phyloP scores from a whole-genome alignment of 2,113 vertebrate genomes.

The Melanotaenia duboulayi region DNA sequence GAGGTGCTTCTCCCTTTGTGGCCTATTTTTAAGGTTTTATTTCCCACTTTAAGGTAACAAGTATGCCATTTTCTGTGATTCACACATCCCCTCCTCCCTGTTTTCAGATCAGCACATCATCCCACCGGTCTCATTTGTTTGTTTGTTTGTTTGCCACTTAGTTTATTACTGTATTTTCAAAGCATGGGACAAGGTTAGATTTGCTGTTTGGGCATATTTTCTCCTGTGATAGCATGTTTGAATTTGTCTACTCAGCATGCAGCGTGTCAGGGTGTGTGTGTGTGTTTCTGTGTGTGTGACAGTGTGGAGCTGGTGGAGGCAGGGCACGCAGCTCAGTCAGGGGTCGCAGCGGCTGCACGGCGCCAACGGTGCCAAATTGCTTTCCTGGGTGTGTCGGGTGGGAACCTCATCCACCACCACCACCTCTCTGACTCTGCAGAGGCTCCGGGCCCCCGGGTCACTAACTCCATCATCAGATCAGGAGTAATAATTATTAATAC shows the following conservation, averaged over 20 bases:
- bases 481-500: slow-evolving; percentile 82
- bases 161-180: slow-evolving; percentile 78
- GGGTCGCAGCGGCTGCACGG: slow-evolving; percentile 63
- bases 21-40: slow-evolving; percentile 15
- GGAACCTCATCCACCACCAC: slow-evolving; percentile 10
- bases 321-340: slow-evolving; percentile 51
- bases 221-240: slow-evolving; percentile 84
- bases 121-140: slow-evolving; percentile 66
- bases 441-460: slow-evolving; percentile 75
- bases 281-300: slow-evolving; percentile 64
- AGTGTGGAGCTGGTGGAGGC: slow-evolving; percentile 64
- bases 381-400: slow-evolving; percentile 64
- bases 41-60: slow-evolving; percentile 27
- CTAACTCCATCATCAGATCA: slow-evolving; percentile 82
- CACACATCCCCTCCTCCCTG: slow-evolving; percentile 1
- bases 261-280: slow-evolving; percentile 74
- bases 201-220: slow-evolving; percentile 82
- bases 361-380: slow-evolving; percentile 76
- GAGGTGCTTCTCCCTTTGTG: slow-evolving; percentile 30
- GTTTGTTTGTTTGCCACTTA: slow-evolving; percentile 77
- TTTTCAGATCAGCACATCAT: slow-evolving; percentile 63
- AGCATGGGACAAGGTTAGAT: slow-evolving; percentile 70
- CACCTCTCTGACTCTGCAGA: not conserved
- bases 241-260: slow-evolving; percentile 84
- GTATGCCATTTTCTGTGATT: slow-evolving; percentile 14